Evolutionary conservation across 2,888 invertebrate species (phyloP).

Genomic region (Brenthis ino): DNA sequence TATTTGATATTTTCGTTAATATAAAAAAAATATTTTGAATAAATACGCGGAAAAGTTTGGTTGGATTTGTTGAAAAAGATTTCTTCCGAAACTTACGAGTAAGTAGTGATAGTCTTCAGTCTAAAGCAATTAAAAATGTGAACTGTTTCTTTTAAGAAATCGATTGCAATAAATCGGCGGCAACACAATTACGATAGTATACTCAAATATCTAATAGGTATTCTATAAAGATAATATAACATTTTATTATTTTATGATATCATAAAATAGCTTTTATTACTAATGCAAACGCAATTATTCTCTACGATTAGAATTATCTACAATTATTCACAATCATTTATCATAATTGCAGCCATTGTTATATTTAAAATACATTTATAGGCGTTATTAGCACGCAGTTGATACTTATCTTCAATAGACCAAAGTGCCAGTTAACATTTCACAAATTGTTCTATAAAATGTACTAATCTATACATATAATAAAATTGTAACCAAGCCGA

Average conservation of each 20-base stretch:
- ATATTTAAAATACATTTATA: not conserved
- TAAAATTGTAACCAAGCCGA: too few species aligned
- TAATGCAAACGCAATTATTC: conserved; percentile 2
- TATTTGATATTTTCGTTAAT: too few species aligned
- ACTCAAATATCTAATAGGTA: not conserved
- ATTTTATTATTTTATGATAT: conserved; percentile 8
- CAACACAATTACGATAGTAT: too few species aligned
- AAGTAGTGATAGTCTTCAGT: too few species aligned
- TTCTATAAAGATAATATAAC: not conserved
- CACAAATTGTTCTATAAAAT: not conserved
- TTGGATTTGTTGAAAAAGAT: too few species aligned
- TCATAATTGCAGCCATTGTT: not conserved
- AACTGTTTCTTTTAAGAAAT: too few species aligned
- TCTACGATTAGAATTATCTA: not conserved
- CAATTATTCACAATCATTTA: not conserved
- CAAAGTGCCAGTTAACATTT: conserved; percentile 8
- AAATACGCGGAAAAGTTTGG: too few species aligned
- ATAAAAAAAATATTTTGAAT: too few species aligned
- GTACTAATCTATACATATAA: too few species aligned
- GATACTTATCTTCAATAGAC: not conserved
- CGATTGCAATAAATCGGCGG: too few species aligned
- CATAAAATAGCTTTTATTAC: conserved; percentile 9
- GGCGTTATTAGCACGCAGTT: not conserved
- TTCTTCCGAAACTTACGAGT: too few species aligned
- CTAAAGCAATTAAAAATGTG: too few species aligned